Evolutionary conservation across 2,113 vertebrate species (phyloP).

Genomic region (Podarcis raffonei): DNA sequence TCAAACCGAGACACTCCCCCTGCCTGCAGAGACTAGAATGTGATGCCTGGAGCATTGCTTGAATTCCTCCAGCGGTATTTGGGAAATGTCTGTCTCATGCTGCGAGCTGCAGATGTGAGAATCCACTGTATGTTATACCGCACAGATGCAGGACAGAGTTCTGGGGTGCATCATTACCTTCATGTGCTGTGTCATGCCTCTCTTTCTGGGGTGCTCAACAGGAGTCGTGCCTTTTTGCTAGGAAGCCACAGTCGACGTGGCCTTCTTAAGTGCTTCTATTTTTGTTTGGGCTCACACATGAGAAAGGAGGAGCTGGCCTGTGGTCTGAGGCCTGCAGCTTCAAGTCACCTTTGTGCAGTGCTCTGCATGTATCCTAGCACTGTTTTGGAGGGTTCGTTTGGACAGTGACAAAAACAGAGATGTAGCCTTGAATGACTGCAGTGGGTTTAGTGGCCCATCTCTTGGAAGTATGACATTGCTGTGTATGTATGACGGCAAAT

Average conservation of each 20-base stretch:
- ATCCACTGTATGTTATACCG: not conserved
- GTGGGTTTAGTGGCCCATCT: not conserved
- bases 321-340: not conserved
- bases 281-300: not conserved
- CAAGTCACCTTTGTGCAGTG: not conserved
- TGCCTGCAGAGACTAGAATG: not conserved
- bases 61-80: not conserved
- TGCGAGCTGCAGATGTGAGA: not conserved
- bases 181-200: not conserved
- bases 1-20: not conserved
- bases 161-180: not conserved
- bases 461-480: not conserved
- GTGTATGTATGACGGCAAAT: not conserved
- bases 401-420: not conserved
- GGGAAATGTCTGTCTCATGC: not conserved
- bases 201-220: not conserved
- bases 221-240: not conserved
- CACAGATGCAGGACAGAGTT: not conserved
- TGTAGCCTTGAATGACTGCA: not conserved
- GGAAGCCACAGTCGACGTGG: not conserved
- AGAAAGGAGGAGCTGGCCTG: not conserved
- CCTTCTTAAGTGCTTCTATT: not conserved
- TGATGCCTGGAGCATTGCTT: not conserved
- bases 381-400: not conserved
- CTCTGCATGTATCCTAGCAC: not conserved